phyloP scores from a whole-genome alignment of 35 echinoderm and acorn worm species.

The Eucidaris tribuloides region DNA sequence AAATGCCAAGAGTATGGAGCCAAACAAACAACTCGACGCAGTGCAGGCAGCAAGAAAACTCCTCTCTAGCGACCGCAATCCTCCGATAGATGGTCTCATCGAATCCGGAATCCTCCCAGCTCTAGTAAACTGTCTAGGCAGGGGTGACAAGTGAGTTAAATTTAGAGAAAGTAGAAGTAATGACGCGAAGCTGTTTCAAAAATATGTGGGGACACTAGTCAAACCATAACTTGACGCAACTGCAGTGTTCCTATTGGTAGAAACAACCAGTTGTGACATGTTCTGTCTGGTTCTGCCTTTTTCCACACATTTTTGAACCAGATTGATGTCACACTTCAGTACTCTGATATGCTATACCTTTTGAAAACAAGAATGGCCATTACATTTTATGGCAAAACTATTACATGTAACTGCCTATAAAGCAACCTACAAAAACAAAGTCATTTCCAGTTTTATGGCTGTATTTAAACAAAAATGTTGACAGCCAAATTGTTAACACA shows the following conservation, averaged over 20 bases:
- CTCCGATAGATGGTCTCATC: slow-evolving; percentile 94
- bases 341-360: neutral
- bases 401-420: neutral
- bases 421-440: neutral
- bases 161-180: neutral
- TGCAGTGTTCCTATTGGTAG: no score
- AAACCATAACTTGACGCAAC: no score
- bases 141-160: slow-evolving; percentile 79
- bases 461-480: no score
- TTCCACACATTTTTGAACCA: no score
- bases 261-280: no score
- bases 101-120: slow-evolving; percentile 95
- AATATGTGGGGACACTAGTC: neutral
- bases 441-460: no score
- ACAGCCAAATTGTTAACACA: no score
- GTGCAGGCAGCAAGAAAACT: slow-evolving; percentile 97
- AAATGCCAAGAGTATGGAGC: slow-evolving; percentile 81
- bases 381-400: neutral
- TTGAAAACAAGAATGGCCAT: neutral
- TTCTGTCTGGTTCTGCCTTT: neutral
- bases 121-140: slow-evolving; percentile 81
- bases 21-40: slow-evolving; percentile 82
- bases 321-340: no score
- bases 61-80: slow-evolving; percentile 95
- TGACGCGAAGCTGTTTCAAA: no score